A percentile compares a stretch with the other conserved stretches of the same genome.
phyloP scores from a whole-genome alignment of 1,140 invertebrate species.

The Drosophila littoralis region DNA sequence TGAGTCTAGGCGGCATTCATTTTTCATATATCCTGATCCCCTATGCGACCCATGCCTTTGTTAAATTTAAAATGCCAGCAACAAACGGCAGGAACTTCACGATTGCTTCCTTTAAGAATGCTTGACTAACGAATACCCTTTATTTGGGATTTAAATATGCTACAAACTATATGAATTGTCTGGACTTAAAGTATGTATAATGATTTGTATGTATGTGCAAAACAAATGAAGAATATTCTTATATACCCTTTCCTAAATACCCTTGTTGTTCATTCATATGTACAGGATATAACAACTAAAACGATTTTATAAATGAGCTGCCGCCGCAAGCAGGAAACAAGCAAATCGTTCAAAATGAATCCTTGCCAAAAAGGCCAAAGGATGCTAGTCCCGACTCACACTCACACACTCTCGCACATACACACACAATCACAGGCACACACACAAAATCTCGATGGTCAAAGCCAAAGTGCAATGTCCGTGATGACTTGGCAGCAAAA shows the following conservation, averaged over 20 bases:
- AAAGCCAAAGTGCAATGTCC: conserved; percentile 82
- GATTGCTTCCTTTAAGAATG: neutral
- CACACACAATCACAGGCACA: neutral
- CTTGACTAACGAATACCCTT: conserved; percentile 4
- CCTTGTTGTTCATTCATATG: neutral
- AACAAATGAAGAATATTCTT: too few species aligned
- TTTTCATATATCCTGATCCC: conserved; percentile 68
- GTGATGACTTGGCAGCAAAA: conserved; percentile 72
- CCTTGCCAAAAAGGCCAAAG: conserved; percentile 49
- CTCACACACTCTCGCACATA: neutral
- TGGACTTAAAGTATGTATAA: too few species aligned
- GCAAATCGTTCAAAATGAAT: conserved; percentile 63
- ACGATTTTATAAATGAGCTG: conserved; percentile 77
- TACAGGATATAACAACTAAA: conserved; percentile 29
- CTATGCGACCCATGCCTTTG: conserved; percentile 62
- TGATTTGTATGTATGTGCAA: too few species aligned
- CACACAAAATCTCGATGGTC: conserved; percentile 67
- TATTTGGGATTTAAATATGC: too few species aligned
- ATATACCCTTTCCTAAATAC: neutral
- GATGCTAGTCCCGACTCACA: conserved; percentile 8
- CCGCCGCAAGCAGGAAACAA: conserved; percentile 59
- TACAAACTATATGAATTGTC: too few species aligned
- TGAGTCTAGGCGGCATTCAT: conserved; percentile 71
- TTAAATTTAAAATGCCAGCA: conserved; percentile 72
- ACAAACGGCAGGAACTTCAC: conserved; percentile 17